phyloP scores from a whole-genome alignment of 35 echinoderm and acorn worm genomes.

The Antedon bifida region DNA sequence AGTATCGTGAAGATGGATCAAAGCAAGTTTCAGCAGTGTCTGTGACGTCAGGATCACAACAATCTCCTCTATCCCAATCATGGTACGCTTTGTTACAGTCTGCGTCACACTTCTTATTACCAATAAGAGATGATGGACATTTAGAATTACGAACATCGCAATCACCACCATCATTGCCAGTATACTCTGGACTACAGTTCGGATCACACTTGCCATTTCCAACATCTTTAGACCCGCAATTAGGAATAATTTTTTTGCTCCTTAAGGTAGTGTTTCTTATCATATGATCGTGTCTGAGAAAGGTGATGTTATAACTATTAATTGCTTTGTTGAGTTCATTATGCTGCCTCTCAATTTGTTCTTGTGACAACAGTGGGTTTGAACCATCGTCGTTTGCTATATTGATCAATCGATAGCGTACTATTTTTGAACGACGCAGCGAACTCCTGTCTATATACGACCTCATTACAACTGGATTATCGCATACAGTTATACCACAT shows the following conservation, averaged over 20 bases:
- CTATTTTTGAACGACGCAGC: slow-evolving; percentile 20
- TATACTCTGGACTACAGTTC: slow-evolving; percentile 17
- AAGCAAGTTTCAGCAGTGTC: slow-evolving; percentile 24
- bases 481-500: slow-evolving; percentile 79
- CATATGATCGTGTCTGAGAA: slow-evolving; percentile 12
- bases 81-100: slow-evolving; percentile 48
- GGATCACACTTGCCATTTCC: slow-evolving; percentile 56
- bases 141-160: not conserved
- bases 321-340: slow-evolving; percentile 35
- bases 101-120: slow-evolving; percentile 46
- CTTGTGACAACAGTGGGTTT: slow-evolving; percentile 29
- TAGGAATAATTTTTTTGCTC: slow-evolving; percentile 18
- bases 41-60: slow-evolving; percentile 34
- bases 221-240: slow-evolving; percentile 27
- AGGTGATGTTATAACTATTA: slow-evolving; percentile 50
- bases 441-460: slow-evolving; percentile 17
- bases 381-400: slow-evolving; percentile 64
- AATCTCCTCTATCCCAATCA: slow-evolving; percentile 71
- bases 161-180: slow-evolving; percentile 18
- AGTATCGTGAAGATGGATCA: slow-evolving; percentile 47
- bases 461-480: slow-evolving; percentile 41
- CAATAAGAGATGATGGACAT: not conserved
- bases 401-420: slow-evolving; percentile 50
- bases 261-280: slow-evolving; percentile 40
- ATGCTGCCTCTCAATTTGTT: slow-evolving; percentile 42